A percentile compares a stretch with the other conserved stretches of the same genome.
Conservation (phyloP, 2,113 vertebrate species). For the Thalassoma bifasciatum region DNA sequence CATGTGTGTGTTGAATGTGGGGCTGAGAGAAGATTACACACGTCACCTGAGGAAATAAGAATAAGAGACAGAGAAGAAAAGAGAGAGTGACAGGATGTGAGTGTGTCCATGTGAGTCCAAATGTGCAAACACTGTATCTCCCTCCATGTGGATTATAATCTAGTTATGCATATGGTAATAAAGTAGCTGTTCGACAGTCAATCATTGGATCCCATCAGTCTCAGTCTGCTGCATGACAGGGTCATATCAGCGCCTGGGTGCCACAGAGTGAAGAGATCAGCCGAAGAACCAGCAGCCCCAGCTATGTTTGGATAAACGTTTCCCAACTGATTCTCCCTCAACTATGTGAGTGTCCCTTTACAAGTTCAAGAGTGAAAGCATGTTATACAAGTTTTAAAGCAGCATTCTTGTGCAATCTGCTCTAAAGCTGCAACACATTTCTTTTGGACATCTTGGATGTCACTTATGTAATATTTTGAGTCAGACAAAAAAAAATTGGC, state of each 20-base stretch:
- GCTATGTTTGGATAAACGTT: constrained; percentile 48
- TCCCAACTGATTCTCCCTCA: background rate
- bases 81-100: constrained; percentile 28
- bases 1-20: constrained; percentile 25
- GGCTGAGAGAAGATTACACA: constrained; percentile 10
- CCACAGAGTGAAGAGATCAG: constrained; percentile 51
- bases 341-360: constrained; percentile 13
- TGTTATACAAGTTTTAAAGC: background rate
- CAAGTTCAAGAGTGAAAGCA: constrained; percentile 10
- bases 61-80: constrained; percentile 28
- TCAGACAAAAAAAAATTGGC: constrained; percentile 13
- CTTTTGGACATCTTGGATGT: background rate
- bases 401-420: background rate
- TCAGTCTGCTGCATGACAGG: constrained; percentile 53
- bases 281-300: constrained; percentile 19
- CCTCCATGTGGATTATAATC: constrained; percentile 54
- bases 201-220: constrained; percentile 56
- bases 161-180: constrained; percentile 67
- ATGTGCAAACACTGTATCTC: constrained; percentile 10
- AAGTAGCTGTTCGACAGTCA: background rate
- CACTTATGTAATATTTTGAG: constrained; percentile 16
- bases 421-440: background rate
- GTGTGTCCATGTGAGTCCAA: constrained; percentile 13
- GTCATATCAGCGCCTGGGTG: constrained; percentile 36
- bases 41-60: constrained; percentile 47